Base-by-base conservation (phyloP, 2,888 invertebrate genomes). In the Andricus quercusramuli region DNA sequence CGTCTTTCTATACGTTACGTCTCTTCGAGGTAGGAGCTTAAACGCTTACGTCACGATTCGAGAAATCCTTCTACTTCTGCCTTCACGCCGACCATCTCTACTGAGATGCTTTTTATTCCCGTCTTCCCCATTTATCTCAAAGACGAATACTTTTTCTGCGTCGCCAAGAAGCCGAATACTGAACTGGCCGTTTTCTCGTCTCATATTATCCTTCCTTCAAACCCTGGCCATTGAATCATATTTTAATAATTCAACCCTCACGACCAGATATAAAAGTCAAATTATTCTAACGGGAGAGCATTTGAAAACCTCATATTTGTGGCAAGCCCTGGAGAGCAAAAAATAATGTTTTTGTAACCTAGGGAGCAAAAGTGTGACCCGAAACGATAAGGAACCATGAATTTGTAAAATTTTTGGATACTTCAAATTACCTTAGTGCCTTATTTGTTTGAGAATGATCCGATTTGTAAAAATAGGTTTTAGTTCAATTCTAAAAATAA, bases 21-120 rank as follows among this genome's bases (percentile, higher is more conserved):
- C 77, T 68, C 78, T 56, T 68, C 64, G 77, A 44, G 80, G 79
- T 83, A 84, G 83, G 74, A 82, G 84, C 83, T 86, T 86, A 85
- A 84, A 79, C 81, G 83, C 80, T 82, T 82, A 81, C 81, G 83
- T 82, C 82, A 81, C 67, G 82, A 82, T 80, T 79, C 81, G 77
- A 80, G 78, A 80, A 83, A 84, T 82, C 80, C 81, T 76, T 83
- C 78, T 32, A 56, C 29, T 70, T 74, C 32, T 32, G 56, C 51
- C 74, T 56, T 74, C 17, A 74, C 74, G 20, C 51, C 44, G 25
- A 25, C 51, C 74, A 56, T 51, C 29, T 56, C 56, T 56, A 17
- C 15, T 70, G n/a, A 67, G 41, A n/a, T 13, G 29, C 51, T 74
- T 74, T 74, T 74, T 74, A 74, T 74, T 74, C 56, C 20, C n/a